phyloP scores from a whole-genome alignment of 2,888 invertebrate species.

The Dynastes maya region DNA sequence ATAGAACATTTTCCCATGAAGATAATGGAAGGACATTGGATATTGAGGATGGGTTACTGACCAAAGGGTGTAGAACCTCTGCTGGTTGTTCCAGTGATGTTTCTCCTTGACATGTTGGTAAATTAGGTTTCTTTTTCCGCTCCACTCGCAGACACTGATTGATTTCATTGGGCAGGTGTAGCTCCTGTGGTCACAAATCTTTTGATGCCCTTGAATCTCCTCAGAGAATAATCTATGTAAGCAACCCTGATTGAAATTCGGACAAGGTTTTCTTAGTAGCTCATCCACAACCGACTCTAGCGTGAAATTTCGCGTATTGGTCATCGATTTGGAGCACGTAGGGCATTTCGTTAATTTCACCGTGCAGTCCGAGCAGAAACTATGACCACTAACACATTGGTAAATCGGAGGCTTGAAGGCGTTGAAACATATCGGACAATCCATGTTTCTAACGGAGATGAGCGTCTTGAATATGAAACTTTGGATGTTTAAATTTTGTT shows the following conservation, averaged over 20 bases:
- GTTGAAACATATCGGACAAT: conserved; percentile 10
- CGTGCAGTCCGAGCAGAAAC: conserved; percentile 13
- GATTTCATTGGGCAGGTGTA: conserved; percentile 10
- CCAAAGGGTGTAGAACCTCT: neutral
- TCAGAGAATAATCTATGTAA: neutral
- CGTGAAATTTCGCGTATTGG: neutral
- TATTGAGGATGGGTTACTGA: neutral
- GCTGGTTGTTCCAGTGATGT: conserved; percentile 5
- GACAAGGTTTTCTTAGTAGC: neutral
- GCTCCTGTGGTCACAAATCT: neutral
- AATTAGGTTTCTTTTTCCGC: neutral
- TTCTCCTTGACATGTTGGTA: neutral
- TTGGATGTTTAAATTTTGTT: no score
- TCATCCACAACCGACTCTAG: conserved; percentile 8
- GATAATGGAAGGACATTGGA: conserved; percentile 22
- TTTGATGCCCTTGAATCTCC: neutral
- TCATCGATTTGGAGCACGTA: neutral
- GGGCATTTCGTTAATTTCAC: conserved; percentile 23
- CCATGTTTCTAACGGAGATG: neutral
- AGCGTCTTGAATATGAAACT: no score
- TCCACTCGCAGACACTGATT: conserved; percentile 6
- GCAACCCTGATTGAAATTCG: neutral
- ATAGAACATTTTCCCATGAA: conserved; percentile 17
- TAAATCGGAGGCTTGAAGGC: neutral
- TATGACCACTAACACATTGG: conserved; percentile 13